Evolutionary conservation across 2,113 vertebrate genomes (phyloP).

Genomic region (Spheniscus mendiculus): DNA sequence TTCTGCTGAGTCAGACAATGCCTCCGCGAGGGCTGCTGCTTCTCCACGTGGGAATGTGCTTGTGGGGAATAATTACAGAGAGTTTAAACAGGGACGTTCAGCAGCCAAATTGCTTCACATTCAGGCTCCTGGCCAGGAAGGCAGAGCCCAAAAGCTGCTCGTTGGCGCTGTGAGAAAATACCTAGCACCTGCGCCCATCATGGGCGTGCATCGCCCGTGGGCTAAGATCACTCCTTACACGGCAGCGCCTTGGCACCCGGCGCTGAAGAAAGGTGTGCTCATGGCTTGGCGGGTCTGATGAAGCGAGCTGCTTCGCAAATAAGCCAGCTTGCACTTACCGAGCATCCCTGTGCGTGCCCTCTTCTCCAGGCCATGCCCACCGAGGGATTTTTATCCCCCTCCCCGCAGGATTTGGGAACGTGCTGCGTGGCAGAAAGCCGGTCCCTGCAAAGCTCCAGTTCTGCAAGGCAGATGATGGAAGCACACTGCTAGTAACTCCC

Average conservation of each 20-base stretch:
- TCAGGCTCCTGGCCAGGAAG: conserved; percentile 23
- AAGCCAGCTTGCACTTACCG: background rate
- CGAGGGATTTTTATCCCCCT: background rate
- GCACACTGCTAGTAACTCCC: rapidly evolving
- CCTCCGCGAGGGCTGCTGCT: background rate
- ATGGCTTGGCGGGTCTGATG: rapidly evolving
- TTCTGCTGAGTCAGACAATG: conserved; percentile 55
- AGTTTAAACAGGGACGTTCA: background rate
- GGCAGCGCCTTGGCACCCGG: rapidly evolving
- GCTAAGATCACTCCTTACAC: rapidly evolving
- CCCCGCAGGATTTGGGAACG: rapidly evolving
- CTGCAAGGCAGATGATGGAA: background rate
- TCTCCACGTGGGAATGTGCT: conserved; percentile 6
- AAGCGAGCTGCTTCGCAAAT: background rate
- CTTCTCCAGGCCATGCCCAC: background rate
- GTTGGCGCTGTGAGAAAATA: background rate
- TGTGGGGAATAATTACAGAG: conserved; percentile 23
- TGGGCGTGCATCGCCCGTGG: background rate
- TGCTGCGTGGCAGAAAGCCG: rapidly evolving
- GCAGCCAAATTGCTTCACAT: conserved; percentile 50
- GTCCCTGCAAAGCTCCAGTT: rapidly evolving
- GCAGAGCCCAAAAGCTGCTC: conserved; percentile 9
- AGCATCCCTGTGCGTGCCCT: background rate
- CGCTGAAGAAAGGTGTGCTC: background rate
- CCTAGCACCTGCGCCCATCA: background rate